Percentiles rank a stretch among this genome's conserved stretches.
phyloP scores from a whole-genome alignment of 1,140 invertebrate genomes.

The Drosophila baimaii region DNA sequence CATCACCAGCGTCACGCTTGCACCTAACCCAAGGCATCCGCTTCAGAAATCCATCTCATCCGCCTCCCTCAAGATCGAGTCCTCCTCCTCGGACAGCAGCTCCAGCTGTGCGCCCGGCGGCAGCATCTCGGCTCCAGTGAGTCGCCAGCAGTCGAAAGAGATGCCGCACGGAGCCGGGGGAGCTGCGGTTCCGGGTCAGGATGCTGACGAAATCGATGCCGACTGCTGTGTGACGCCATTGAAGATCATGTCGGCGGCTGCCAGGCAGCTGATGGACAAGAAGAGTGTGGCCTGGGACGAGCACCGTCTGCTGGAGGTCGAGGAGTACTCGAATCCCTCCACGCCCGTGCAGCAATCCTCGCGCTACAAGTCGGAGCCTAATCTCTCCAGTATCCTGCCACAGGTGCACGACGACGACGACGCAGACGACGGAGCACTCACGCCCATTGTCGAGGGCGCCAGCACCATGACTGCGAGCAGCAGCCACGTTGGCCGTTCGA shows the following conservation, averaged over 20 bases:
- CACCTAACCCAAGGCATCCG: conserved; percentile 61
- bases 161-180: background rate
- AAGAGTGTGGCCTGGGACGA: conserved; percentile 79
- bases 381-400: conserved; percentile 69
- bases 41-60: conserved; percentile 83
- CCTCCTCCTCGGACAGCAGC: conserved; percentile 64
- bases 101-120: conserved; percentile 35
- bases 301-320: conserved; percentile 65
- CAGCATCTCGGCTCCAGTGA: conserved; percentile 71
- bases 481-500: conserved; percentile 58
- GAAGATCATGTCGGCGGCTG: conserved; percentile 67
- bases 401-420: conserved; percentile 53
- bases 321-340: conserved; percentile 76
- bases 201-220: conserved; percentile 53
- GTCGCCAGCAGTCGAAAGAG: conserved; percentile 74
- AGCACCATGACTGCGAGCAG: conserved; percentile 29
- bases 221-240: conserved; percentile 71
- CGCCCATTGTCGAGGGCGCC: conserved; percentile 64
- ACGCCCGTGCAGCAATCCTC: conserved; percentile 75
- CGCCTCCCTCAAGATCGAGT: conserved; percentile 69
- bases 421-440: conserved; percentile 52
- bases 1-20: conserved; percentile 47
- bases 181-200: conserved; percentile 44
- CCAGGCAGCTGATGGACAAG: conserved; percentile 71
- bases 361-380: conserved; percentile 82